These are phyloP conservation scores for Lapara coniferarum DNA, from an alignment of 2,888 invertebrate species.

Conservation along the genomic window DNA sequence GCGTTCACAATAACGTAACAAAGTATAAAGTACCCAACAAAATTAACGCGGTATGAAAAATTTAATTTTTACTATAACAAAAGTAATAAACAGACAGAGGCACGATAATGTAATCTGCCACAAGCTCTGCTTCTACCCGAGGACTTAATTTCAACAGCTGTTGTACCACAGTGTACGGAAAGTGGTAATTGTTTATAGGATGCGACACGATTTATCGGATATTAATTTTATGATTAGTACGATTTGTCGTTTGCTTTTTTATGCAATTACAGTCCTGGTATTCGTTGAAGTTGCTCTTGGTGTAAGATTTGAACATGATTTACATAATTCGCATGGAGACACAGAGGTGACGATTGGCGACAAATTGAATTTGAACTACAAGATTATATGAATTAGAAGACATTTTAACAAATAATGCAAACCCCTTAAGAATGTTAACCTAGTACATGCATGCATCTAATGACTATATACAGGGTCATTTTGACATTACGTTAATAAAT, in stretches of 20 bases:
- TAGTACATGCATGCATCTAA: too few species aligned
- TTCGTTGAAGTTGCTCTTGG: too few species aligned
- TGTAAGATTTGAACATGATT: too few species aligned
- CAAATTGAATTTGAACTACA: too few species aligned
- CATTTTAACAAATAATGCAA: too few species aligned
- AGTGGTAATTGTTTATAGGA: background rate
- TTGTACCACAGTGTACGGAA: slow-evolving; percentile 20
- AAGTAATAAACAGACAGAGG: slow-evolving; percentile 20
- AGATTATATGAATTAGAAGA: too few species aligned
- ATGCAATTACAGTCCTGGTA: too few species aligned
- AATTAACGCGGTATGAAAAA: background rate
- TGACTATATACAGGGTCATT: too few species aligned
- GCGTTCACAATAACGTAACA: background rate
- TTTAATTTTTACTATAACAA: slow-evolving; percentile 8
- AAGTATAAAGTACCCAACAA: background rate
- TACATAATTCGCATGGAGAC: too few species aligned
- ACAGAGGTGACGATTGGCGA: too few species aligned
- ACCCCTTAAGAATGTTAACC: too few species aligned
- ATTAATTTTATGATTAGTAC: background rate
- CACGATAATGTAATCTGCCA: slow-evolving; percentile 28
- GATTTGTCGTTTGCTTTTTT: background rate
- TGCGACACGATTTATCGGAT: slow-evolving; percentile 9
- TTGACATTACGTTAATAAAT: too few species aligned
- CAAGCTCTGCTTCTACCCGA: slow-evolving; percentile 25
- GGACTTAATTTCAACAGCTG: slow-evolving; percentile 33